Conservation (phyloP, 2,113 vertebrate species). For the Amblyornis subalaris region DNA sequence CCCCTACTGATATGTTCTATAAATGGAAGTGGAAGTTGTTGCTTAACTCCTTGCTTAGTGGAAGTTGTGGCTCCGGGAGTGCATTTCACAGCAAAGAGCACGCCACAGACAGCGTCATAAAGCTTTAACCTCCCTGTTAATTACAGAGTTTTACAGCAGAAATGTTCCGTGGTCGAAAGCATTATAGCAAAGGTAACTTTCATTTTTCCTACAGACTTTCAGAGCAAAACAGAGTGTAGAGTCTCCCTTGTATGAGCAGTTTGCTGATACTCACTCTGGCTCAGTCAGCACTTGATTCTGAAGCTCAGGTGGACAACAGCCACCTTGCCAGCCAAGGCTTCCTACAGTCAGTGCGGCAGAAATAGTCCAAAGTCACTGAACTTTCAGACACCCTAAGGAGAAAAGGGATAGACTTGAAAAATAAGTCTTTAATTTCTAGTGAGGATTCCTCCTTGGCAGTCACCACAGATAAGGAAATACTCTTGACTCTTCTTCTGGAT, state of each 20-base stretch:
- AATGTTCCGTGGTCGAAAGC: neutral
- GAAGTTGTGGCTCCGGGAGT: neutral
- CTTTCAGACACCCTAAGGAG: neutral
- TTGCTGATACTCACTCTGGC: neutral
- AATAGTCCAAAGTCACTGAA: neutral
- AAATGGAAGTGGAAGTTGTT: neutral
- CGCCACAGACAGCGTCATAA: neutral
- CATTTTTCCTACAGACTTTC: neutral
- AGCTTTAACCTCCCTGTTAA: slow-evolving; percentile 37
- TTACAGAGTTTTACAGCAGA: slow-evolving; percentile 1
- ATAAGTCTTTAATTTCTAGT: neutral
- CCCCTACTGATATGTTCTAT: neutral
- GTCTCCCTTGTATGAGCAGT: fast-evolving
- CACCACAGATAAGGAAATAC: neutral
- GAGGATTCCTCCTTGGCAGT: neutral
- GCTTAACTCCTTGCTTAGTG: too few species aligned
- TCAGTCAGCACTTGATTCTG: neutral
- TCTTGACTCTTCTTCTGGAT: neutral
- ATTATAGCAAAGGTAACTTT: neutral
- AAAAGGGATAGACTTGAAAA: neutral
- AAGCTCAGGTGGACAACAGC: neutral
- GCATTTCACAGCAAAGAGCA: neutral
- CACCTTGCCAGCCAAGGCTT: fast-evolving
- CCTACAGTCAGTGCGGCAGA: neutral
- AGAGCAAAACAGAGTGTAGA: neutral